Conservation (phyloP, 1,140 invertebrate genomes). For the Bombus pascuorum region DNA sequence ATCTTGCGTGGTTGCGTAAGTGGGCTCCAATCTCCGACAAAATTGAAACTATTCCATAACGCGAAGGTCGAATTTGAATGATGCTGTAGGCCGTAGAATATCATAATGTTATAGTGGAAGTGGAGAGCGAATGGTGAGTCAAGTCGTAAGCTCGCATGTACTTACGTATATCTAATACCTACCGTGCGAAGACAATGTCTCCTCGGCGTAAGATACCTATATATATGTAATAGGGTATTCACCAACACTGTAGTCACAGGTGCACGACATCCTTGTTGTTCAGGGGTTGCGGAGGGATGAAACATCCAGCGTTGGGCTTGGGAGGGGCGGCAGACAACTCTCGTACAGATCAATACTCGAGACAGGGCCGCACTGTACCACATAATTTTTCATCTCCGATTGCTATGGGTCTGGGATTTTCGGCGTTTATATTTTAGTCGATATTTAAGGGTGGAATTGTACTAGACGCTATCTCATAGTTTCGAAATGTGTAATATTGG, state of each 20-base stretch:
- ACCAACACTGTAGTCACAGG: constrained; percentile 44
- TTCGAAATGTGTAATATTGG: not conserved
- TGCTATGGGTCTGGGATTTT: not conserved
- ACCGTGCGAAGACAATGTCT: constrained; percentile 9
- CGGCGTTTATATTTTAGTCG: not conserved
- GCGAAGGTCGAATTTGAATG: constrained; percentile 12
- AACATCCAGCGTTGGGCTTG: constrained; percentile 45
- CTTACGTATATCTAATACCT: not conserved
- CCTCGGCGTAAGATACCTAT: constrained; percentile 27
- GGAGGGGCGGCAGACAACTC: constrained; percentile 63
- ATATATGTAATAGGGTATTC: constrained; percentile 40
- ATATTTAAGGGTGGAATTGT: not conserved
- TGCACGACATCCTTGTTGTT: constrained; percentile 58
- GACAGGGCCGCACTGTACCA: constrained; percentile 58
- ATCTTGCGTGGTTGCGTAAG: constrained; percentile 7
- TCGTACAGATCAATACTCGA: constrained; percentile 66
- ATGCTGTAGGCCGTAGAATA: not conserved
- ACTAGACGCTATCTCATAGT: not conserved
- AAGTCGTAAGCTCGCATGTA: not conserved
- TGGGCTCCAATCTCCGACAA: not conserved
- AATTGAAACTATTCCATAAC: constrained; percentile 9
- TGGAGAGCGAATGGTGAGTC: not conserved
- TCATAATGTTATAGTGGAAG: not conserved
- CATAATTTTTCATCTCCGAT: constrained; percentile 30
- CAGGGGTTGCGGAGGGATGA: constrained; percentile 49